A percentile compares a stretch with the other conserved stretches of the same genome.
These are phyloP conservation scores for Lottia scabra DNA, from an alignment of 2,888 invertebrate species.

Conservation along the genomic window DNA sequence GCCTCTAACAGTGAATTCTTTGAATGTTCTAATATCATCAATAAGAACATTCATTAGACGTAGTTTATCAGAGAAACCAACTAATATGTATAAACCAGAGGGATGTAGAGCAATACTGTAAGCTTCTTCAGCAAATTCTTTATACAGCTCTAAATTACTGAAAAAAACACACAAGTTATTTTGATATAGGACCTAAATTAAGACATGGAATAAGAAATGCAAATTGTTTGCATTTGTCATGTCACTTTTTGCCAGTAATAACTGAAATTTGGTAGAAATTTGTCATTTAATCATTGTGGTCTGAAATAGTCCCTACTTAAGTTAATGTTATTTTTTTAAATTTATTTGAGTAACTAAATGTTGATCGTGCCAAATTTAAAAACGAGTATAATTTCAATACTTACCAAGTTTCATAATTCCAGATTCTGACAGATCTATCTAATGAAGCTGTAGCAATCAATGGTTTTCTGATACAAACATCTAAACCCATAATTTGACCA, in stretches of 20 bases:
- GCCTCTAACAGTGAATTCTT: constrained; percentile 80
- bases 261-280: no score
- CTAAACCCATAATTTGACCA: constrained; percentile 83
- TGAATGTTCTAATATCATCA: constrained; percentile 81
- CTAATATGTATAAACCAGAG: constrained; percentile 83
- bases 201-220: no score
- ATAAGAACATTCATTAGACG: constrained; percentile 88
- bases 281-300: no score
- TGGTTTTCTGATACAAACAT: constrained; percentile 90
- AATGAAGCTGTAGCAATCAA: constrained; percentile 85
- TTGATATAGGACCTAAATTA: not conserved
- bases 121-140: constrained; percentile 85
- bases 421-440: constrained; percentile 88
- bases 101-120: constrained; percentile 84
- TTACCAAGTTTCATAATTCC: constrained; percentile 89
- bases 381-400: constrained; percentile 4
- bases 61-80: constrained; percentile 92
- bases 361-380: no score
- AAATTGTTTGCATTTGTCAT: no score
- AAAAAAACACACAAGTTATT: constrained; percentile 19
- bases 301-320: no score
- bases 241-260: no score
- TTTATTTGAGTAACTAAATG: no score
- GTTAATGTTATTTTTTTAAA: no score
- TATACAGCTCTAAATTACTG: constrained; percentile 77